Conservation (phyloP, 2,113 vertebrate species). For the Lasiurus cinereus region DNA sequence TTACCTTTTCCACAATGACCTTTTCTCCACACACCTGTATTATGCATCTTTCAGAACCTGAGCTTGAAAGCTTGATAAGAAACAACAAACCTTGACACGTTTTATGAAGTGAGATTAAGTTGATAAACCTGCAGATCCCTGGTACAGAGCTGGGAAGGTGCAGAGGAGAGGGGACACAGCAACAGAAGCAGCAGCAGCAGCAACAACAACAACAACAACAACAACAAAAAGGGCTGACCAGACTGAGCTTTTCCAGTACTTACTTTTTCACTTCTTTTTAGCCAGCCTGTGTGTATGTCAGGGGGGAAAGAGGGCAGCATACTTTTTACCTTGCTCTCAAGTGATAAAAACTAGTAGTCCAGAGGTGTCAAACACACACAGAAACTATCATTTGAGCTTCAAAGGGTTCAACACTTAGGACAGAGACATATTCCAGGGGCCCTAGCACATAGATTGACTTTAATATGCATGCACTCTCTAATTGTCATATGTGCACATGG, state of each 20-base stretch:
- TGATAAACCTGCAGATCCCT: neutral
- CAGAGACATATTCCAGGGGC: neutral
- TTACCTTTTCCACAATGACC: slow-evolving; percentile 23
- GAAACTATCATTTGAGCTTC: neutral
- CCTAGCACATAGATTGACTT: neutral
- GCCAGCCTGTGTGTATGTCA: neutral
- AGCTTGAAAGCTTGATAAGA: neutral
- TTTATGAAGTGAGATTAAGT: neutral
- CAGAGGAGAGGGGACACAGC: neutral
- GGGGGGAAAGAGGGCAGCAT: accelerated
- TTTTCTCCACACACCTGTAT: neutral
- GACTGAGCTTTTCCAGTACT: neutral
- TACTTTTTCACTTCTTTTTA: neutral
- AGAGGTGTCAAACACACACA: neutral
- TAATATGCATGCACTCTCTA: neutral
- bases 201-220: neutral
- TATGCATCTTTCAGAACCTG: neutral
- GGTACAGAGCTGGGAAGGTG: neutral
- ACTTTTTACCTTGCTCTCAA: neutral
- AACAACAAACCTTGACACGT: neutral
- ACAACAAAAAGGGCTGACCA: neutral
- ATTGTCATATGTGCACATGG: neutral
- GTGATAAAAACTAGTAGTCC: neutral
- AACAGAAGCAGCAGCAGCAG: neutral
- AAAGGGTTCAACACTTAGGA: slow-evolving; percentile 26